Evolutionary conservation across 2,888 invertebrate genomes (phyloP), one percentile per base, ranked within the genome.

Genomic region (Conomelus anceps): DNA sequence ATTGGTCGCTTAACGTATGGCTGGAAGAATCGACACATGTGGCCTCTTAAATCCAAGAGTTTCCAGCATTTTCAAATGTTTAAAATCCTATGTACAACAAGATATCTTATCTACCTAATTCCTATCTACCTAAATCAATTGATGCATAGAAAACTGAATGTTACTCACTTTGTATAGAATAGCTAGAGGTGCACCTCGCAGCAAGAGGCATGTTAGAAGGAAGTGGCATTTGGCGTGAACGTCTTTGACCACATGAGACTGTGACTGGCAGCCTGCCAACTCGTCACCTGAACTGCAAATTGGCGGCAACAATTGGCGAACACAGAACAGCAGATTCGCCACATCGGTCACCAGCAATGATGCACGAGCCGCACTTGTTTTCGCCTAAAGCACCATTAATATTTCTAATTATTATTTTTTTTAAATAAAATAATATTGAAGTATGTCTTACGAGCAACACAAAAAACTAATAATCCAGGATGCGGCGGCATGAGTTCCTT

Each of bases 191-290:
- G 96, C 95, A 0, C 97, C 97, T 90, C 97, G 95, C 87, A 96
- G 94, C 13, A 97, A 93, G 20, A 97, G 94, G 90, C 96, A 97
- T 90, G 95, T 95, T 91, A 97, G 95, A 87, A 98, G 93, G 92
- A 97, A 96, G 91, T 96, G 95, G 93, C 97, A 97, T 92, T 98
- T 98, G 0, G 96, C 95, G 92, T 98, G 97, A 20, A 97, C 95
- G 91, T 97, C 97, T 86, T 96, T 94, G n/a, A 97, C 95, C 88
- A 96, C 96, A 91, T 96, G 34, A 95, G 90, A 94, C 94, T 89
- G 94, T 94, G 22, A 94, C 93, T 90, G 90, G 13, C 95, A 92
- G 0, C 96, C 96, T 22, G 95, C 94, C 89, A 96, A 94, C 92
- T 94, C 93, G 22, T 92, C 92, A 3, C 92, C 92, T 88, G 92